Conservation (phyloP, 2,113 vertebrate species). For the Steatornis caripensis region DNA sequence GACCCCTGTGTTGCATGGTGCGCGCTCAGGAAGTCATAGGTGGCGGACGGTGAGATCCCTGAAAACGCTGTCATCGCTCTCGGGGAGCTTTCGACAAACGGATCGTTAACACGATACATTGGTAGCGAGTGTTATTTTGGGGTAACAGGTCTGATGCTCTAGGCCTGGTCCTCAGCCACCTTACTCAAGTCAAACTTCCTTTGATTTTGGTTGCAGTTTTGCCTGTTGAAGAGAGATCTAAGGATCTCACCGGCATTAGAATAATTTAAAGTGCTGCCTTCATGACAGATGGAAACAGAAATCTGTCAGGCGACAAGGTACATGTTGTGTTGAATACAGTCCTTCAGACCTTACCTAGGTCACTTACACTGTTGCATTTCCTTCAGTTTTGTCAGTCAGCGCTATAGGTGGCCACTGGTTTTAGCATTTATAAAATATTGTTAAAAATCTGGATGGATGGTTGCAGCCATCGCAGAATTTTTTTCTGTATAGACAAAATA, state of each 20-base stretch:
- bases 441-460: background rate
- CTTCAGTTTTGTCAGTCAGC: background rate
- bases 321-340: rapidly evolving
- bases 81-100: background rate
- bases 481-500: background rate
- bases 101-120: rapidly evolving
- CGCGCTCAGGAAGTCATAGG: background rate
- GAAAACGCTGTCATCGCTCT: background rate
- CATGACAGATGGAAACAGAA: background rate
- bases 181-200: background rate
- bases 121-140: background rate
- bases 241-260: background rate
- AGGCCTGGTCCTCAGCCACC: background rate
- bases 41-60: background rate
- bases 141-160: background rate
- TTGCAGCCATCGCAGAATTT: background rate
- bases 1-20: background rate
- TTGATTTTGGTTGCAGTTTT: background rate
- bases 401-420: background rate
- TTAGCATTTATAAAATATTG: background rate
- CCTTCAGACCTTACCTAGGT: background rate
- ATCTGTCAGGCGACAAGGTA: background rate
- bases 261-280: background rate
- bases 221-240: background rate
- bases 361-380: background rate